These are phyloP conservation scores for Catagonus wagneri DNA, from an alignment of 2,113 vertebrate genomes.

Conservation along the genomic window DNA sequence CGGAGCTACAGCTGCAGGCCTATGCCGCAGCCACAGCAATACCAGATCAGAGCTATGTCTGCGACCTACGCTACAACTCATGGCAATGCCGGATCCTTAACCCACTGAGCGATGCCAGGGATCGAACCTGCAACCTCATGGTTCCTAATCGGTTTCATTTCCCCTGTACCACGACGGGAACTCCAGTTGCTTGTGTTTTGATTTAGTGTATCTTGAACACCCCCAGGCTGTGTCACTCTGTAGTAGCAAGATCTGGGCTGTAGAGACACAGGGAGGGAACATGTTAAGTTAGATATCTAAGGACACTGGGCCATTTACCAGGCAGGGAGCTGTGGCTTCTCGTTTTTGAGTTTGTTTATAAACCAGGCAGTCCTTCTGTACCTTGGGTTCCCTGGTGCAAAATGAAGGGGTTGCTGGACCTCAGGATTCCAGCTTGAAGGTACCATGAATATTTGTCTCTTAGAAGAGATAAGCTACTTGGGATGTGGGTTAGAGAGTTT, in stretches of 20 bases:
- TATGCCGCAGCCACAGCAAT: too few relatives aligned
- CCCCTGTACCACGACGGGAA: too few relatives aligned
- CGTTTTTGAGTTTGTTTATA: not conserved
- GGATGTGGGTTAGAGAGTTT: not conserved
- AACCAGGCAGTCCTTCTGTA: not conserved
- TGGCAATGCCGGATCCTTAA: too few relatives aligned
- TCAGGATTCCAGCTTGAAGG: not conserved
- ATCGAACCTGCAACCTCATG: too few relatives aligned
- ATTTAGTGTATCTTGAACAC: not conserved
- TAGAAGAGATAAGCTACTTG: not conserved
- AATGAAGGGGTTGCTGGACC: not conserved
- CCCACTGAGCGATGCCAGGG: too few relatives aligned
- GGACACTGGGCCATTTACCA: not conserved
- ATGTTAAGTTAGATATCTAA: not conserved
- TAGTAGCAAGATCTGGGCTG: not conserved
- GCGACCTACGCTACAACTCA: too few relatives aligned
- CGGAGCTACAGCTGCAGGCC: too few relatives aligned
- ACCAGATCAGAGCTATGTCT: too few relatives aligned
- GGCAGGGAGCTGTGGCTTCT: not conserved
- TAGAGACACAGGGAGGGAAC: not conserved
- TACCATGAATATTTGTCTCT: not conserved
- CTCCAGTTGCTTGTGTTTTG: not conserved
- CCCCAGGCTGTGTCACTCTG: fast-evolving
- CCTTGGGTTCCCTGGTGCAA: not conserved
- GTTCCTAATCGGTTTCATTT: too few relatives aligned